Percentiles rank a stretch among this genome's conserved stretches.
Evolutionary conservation across 2,888 invertebrate species (phyloP).

Genomic region (Gisinianus flammeolus): DNA sequence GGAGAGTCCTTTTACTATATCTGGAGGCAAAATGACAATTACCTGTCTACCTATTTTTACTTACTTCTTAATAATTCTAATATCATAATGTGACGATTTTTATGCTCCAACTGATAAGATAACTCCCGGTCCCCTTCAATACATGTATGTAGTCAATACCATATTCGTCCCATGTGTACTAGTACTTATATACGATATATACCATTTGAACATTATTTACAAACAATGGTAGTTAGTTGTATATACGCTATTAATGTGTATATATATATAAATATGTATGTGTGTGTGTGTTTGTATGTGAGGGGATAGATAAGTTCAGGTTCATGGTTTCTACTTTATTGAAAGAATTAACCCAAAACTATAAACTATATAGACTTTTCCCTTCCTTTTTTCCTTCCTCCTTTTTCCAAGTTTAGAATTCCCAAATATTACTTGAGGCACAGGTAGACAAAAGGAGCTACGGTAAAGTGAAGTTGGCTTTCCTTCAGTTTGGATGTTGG

Average conservation of each 20-base stretch:
- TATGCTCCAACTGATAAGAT: background rate
- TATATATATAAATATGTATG: too few relatives aligned
- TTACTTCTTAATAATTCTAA: background rate
- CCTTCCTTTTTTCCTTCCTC: too few relatives aligned
- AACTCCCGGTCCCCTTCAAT: background rate
- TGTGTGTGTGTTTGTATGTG: background rate
- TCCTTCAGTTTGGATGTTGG: background rate
- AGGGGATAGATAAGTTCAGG: constrained; percentile 17
- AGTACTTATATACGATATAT: background rate
- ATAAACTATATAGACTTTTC: background rate
- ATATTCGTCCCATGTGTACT: background rate
- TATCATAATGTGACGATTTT: background rate
- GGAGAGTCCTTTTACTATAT: too few relatives aligned
- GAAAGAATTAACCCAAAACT: background rate
- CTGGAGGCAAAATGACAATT: background rate
- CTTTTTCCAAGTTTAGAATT: background rate
- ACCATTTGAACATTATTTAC: too few relatives aligned
- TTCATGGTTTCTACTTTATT: constrained; percentile 29
- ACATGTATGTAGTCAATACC: background rate
- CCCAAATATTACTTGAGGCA: background rate
- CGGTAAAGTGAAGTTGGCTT: background rate
- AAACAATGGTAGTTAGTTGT: too few relatives aligned
- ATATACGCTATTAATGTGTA: too few relatives aligned
- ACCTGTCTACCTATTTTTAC: background rate
- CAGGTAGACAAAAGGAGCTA: background rate